Evolutionary conservation across 2,797 vertebrate genomes (phyloP).

Genomic region (Aplochiton taeniatus): DNA sequence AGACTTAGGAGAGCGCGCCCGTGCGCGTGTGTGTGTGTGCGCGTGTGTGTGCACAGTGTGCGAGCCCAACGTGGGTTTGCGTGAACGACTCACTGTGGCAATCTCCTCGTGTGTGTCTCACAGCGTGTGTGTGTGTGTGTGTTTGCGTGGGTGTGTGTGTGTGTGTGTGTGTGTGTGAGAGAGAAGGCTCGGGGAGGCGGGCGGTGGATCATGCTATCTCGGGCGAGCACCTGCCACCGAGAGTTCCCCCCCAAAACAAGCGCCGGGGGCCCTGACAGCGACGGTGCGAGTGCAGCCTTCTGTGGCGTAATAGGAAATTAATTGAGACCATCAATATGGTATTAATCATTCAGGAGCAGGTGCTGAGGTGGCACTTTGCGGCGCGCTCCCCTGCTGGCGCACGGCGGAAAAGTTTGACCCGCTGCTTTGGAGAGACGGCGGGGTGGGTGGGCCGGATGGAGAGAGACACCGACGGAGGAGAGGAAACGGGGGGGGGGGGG

Average conservation of each 20-base stretch:
- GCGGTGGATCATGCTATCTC: conserved; percentile 68
- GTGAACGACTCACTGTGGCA: too few species aligned
- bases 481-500: conserved; percentile 27
- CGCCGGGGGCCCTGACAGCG: conserved; percentile 71
- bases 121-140: conserved; percentile 46
- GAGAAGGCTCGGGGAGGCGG: conserved; percentile 36
- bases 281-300: conserved; percentile 76
- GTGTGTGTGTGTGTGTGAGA: conserved; percentile 46
- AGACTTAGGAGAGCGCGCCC: background rate
- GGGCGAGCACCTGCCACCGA: conserved; percentile 75
- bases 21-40: background rate
- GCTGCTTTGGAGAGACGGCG: conserved; percentile 55
- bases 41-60: background rate
- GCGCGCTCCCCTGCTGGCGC: conserved; percentile 69
- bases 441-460: too few species aligned
- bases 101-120: too few species aligned
- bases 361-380: conserved; percentile 82
- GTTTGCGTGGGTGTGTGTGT: conserved; percentile 37
- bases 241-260: conserved; percentile 72
- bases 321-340: conserved; percentile 87
- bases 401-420: conserved; percentile 73
- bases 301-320: conserved; percentile 84
- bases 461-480: background rate
- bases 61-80: too few species aligned
- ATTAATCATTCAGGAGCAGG: conserved; percentile 86